phyloP scores from a whole-genome alignment of 2,888 invertebrate genomes.

The Nemapogon koenigi region DNA sequence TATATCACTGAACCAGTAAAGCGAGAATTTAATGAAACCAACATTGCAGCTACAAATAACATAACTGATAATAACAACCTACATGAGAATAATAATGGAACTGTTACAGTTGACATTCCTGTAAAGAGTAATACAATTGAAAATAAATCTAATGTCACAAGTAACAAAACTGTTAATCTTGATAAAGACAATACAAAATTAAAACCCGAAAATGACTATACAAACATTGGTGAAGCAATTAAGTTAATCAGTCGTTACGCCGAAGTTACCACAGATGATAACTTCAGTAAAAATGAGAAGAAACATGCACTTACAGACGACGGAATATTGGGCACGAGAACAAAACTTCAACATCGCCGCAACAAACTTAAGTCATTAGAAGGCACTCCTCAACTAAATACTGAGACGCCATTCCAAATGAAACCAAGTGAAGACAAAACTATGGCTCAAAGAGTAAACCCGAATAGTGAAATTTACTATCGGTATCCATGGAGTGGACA shows the following conservation, averaged over 20 bases:
- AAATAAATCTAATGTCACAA: not conserved
- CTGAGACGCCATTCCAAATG: slow-evolving; percentile 19
- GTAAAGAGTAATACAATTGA: too few species aligned
- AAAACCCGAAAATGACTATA: slow-evolving; percentile 53
- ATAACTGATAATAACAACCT: slow-evolving; percentile 2
- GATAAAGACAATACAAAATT: slow-evolving; percentile 40
- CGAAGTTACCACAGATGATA: slow-evolving; percentile 56
- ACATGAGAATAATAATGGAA: too few species aligned
- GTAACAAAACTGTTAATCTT: slow-evolving; percentile 6
- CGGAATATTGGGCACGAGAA: slow-evolving; percentile 47
- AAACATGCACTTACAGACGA: slow-evolving; percentile 37
- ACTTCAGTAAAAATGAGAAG: slow-evolving; percentile 45
- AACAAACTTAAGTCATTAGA: slow-evolving; percentile 36
- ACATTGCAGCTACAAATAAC: not conserved
- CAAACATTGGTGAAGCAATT: slow-evolving; percentile 56
- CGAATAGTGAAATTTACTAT: slow-evolving; percentile 35
- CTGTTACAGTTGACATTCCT: too few species aligned
- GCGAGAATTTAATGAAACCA: too few species aligned
- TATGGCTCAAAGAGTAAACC: slow-evolving; percentile 16
- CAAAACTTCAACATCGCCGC: slow-evolving; percentile 49
- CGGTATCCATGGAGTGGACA: slow-evolving; percentile 50
- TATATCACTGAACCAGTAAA: slow-evolving; percentile 32
- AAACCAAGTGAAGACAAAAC: slow-evolving; percentile 16
- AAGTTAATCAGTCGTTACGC: slow-evolving; percentile 57
- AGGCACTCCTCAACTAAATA: slow-evolving; percentile 18